Evolutionary conservation across 2,888 invertebrate species (phyloP), one percentile per base, ranked within the genome.

Genomic region (Graphium colonna): DNA sequence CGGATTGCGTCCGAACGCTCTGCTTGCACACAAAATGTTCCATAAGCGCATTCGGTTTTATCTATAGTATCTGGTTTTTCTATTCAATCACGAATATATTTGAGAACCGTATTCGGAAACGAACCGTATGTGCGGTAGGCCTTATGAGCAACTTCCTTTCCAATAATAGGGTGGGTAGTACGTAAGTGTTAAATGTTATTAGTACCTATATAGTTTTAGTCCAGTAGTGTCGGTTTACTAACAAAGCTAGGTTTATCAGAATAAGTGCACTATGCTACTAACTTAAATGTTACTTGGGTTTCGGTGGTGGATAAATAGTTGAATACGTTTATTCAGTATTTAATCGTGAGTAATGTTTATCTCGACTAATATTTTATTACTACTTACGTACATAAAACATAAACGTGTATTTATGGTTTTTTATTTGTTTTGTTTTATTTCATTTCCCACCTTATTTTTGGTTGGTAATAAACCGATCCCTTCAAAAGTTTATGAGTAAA

Each of bases 271-370:
- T 69, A 68, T 62, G 71, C 69, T 72, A 75, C 70, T 77, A 75
- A 77, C 64, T 64, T 79, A 75, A 77, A 79, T 79, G 73, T 75
- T 77, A 81, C 73, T 77, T 79, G 75, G 70, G 72, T 72, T 74
- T 74, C 63, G 83, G 84, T 85, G 85, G 76, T 77, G 85, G 85
- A 83, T 78, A 74, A 79, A 76, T 77, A 75, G 67, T 67, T 52
- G 67, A 67, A 62, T 42, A 70, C 75, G 78, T 77, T 80, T 79
- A 74, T 82, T 79, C 76, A 76, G 74, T 80, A 79, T 79, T 78
- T 76, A 73, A 77, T 74, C 75, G 64, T 79, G 73, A 76, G 75
- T 77, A 80, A 78, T 75, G 74, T 80, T 79, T 77, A 81, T 77
- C 68, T 71, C 64, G 64, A 63, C 62, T 68, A 67, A 77, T 78